Conservation (phyloP, 1,140 invertebrate genomes). For the Drosophila eugracilis region DNA sequence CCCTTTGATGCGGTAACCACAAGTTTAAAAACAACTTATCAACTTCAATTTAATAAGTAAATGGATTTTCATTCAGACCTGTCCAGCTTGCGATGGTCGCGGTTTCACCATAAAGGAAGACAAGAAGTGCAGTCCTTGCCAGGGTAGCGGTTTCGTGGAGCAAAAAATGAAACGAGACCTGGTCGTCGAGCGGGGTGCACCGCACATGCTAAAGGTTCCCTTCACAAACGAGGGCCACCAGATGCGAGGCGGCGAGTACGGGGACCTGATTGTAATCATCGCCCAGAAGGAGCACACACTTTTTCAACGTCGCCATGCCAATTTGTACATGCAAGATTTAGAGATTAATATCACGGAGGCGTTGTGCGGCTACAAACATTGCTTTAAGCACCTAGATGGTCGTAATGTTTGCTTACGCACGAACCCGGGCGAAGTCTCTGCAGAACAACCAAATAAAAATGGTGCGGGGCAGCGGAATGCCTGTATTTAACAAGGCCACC, state of each 20-base stretch:
- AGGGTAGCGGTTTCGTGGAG: constrained; percentile 92
- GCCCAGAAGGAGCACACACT: constrained; percentile 92
- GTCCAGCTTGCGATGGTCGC: constrained; percentile 89
- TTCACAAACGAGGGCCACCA: constrained; percentile 96
- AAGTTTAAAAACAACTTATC: too few relatives aligned
- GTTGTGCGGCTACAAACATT: constrained; percentile 94
- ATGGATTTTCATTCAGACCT: constrained; percentile 80
- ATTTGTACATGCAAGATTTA: constrained; percentile 91
- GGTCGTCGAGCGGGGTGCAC: constrained; percentile 96
- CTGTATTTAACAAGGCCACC: constrained; percentile 91
- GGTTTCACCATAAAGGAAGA: constrained; percentile 92
- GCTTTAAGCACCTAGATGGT: constrained; percentile 94
- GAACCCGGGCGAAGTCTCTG: constrained; percentile 90
- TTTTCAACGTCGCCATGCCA: constrained; percentile 91
- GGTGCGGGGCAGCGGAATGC: constrained; percentile 96
- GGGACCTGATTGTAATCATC: constrained; percentile 95
- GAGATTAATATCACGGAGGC: constrained; percentile 93
- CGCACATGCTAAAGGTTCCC: constrained; percentile 93
- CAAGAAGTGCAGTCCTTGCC: constrained; percentile 92
- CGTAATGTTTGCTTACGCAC: constrained; percentile 90
- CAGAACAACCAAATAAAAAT: constrained; percentile 90
- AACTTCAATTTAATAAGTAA: not conserved
- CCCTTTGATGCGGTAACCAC: constrained; percentile 73
- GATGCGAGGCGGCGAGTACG: constrained; percentile 92
- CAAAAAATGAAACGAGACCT: constrained; percentile 94